Conservation (phyloP, 1,140 invertebrate genomes). For the Plectrocnemia conspersa region DNA sequence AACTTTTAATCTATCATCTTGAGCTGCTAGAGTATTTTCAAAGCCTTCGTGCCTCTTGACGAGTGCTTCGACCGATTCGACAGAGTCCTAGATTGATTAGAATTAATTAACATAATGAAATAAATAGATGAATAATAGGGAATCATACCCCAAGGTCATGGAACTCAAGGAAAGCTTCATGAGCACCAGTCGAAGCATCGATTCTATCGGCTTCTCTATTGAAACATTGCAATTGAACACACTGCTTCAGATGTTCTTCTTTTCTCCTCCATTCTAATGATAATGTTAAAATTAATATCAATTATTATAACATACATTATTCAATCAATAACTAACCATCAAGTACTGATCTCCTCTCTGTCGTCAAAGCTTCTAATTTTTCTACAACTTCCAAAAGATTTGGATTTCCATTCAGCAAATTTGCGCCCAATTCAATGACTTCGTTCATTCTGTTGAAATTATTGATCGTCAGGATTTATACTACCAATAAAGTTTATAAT, state of each 20-base stretch:
- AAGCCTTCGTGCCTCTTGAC: conserved; percentile 93
- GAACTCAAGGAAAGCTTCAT: conserved; percentile 90
- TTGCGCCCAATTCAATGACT: conserved; percentile 69
- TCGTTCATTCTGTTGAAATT: conserved; percentile 61
- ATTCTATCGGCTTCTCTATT: conserved; percentile 96
- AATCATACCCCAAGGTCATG: conserved; percentile 74
- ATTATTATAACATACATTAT: no score
- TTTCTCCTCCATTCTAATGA: conserved; percentile 70
- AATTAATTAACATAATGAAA: not conserved
- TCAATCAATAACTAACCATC: conserved; percentile 47
- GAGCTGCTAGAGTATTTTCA: conserved; percentile 86
- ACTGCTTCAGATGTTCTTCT: conserved; percentile 77
- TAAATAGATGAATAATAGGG: not conserved
- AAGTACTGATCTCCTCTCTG: conserved; percentile 71
- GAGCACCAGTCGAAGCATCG: conserved; percentile 89
- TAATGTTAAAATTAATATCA: no score
- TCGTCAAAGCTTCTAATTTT: conserved; percentile 66
- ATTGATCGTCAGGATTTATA: not conserved
- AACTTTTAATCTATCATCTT: conserved; percentile 85
- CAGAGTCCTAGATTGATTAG: conserved; percentile 61
- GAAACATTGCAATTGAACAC: conserved; percentile 83
- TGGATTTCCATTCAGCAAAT: conserved; percentile 67
- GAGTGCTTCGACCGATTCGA: conserved; percentile 92
- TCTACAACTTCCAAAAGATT: conserved; percentile 65
- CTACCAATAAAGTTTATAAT: conserved; percentile 1